Evolutionary conservation across 2,113 vertebrate species (phyloP), one percentile per base, ranked within the genome.

Genomic region (Gadus macrocephalus): DNA sequence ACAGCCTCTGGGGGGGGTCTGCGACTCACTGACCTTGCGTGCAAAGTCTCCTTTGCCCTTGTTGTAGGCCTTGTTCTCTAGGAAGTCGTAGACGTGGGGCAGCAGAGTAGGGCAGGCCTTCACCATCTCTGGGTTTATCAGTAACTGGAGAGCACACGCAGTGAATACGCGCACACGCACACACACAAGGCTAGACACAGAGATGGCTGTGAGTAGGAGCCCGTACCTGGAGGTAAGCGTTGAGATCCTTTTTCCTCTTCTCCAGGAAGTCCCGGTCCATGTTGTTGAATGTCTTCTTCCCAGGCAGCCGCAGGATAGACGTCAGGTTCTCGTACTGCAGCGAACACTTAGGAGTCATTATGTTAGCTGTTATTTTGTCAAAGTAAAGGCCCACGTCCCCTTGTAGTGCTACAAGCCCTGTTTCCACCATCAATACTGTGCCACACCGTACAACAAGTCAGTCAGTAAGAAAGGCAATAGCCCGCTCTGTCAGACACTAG

Each of bases 241-340:
- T 99, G 84, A 99, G 93, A 89, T 99, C 97, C 73, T 96, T 98
- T 86, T 98, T 98, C 70, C 97, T 95, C 81, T 95, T 98, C 84
- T 98, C 97, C 84, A 99, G 86, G 84, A 99, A 99, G 65, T 99
- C 97, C 91, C 93, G 92, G 89, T 99, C 97, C 97, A 99, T 99
- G 81, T 99, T 99, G 89, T 99, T 99, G 83, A 99, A 99, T 14
- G 97, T 99, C 89, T 96, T 99, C 82, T 99, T 99, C n/a, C 97
- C 97, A 15, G 97, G 97, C 88, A 99, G 95, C 81, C 95, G 98
- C 69, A 99, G 90, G 74, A 93, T 90, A 58, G 92, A 93, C 64
- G 91, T 89, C 64, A 99, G 89, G 87, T 95, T 96, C 89, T 98
- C 96, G 93, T 98, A 98, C 97, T 99, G 81, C 62, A 88, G 60